Evolutionary conservation across 64 coral and sea anemone species (phyloP), one percentile per base, ranked within the genome.

Genomic region (Porites lutea): DNA sequence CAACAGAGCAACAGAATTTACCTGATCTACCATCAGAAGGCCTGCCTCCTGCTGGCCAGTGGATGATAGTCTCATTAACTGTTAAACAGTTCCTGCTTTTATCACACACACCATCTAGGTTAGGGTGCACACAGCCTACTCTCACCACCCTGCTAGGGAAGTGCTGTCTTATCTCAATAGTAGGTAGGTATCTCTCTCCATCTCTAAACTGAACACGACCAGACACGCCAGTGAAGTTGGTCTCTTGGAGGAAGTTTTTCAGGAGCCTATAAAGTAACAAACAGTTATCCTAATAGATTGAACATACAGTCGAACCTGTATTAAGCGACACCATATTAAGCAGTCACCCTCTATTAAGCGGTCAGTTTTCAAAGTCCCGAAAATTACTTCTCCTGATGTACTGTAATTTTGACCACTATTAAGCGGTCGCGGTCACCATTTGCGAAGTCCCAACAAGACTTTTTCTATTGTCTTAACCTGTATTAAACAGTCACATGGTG

Each of bases 201-300:
- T 89, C 79, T 22, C 76, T 92, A 47, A 96, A 96, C 4, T 82
- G 71, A 5, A 96, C 94, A 58, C 60, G 90, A 4, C 94, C 94
- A 51, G 94, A 96, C 45, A 88, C 89, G 49, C 94, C 94, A 70
- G 67, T 96, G 52, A 96, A 96, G 70, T 96, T 96, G 51, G 90
- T 87, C 43, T 96, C 66, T 44, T 96, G 94, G n/a, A 96, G 82
- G 19, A 67, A 84, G n/a, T 6, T 23, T 43, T 92, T 96, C n/a
- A 96, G 51, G 21, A 79, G 90, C 49, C 94, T 96, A 48, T 60
- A 18, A 77, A 66, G 27, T 37, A 37, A 37, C 27, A 37, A 37
- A 37, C 0, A 37, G 27, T 37, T 37, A 37, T 37, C 27, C 27
- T 37, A 37, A 37, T 37, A 37, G 27, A 37, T 37, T 37, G 27